Conservation (phyloP, 2,113 vertebrate species). For the Apistogramma diplotaenia region DNA sequence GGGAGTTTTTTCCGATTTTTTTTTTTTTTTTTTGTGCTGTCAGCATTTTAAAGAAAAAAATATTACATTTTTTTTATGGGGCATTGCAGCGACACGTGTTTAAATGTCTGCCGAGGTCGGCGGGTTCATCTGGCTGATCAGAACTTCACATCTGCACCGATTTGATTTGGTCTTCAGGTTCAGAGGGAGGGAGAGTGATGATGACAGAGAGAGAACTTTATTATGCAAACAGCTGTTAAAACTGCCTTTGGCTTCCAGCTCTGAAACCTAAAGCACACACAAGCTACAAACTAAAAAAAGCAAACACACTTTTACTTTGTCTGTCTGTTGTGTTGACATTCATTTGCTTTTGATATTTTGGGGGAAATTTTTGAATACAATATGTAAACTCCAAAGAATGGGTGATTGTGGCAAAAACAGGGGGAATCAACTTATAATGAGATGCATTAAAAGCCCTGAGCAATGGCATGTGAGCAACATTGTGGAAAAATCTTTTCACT, state of each 20-base stretch:
- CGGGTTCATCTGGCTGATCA: slow-evolving; percentile 25
- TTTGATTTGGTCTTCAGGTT: slow-evolving; percentile 5
- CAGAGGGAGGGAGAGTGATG: not conserved
- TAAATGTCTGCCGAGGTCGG: not conserved
- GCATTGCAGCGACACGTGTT: not conserved
- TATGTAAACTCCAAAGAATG: not conserved
- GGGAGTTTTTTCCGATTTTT: not conserved
- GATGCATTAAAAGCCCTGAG: not conserved
- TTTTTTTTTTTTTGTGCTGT: not conserved
- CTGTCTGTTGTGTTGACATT: not conserved
- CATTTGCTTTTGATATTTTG: not conserved
- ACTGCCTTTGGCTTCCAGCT: not conserved
- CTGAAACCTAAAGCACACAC: not conserved
- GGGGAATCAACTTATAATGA: not conserved
- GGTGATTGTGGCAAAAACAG: not conserved
- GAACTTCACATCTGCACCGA: slow-evolving; percentile 50
- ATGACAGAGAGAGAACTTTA: not conserved
- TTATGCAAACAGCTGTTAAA: not conserved
- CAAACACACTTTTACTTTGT: not conserved
- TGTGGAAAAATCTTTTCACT: not conserved
- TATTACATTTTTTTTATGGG: not conserved
- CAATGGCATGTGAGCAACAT: not conserved
- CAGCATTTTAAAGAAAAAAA: not conserved
- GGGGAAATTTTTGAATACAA: too few relatives aligned
- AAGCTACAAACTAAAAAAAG: not conserved